Percentiles rank a stretch among this genome's conserved stretches.
Conservation (phyloP, 1,140 invertebrate species). For the Calephelis virginiensis region DNA sequence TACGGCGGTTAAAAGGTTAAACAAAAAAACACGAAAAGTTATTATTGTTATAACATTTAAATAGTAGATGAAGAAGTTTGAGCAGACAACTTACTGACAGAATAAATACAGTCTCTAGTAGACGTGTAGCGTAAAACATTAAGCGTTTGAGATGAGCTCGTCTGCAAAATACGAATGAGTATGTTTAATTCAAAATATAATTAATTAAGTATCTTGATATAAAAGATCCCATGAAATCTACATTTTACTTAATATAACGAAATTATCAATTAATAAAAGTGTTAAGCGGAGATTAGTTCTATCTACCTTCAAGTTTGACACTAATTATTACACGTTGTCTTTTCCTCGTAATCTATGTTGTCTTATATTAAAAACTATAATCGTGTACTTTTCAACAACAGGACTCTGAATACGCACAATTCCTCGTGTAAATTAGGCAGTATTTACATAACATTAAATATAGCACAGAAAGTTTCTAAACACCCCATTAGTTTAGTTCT, state of each 20-base stretch:
- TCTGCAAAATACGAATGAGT: too few species aligned
- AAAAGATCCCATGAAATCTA: slow-evolving; percentile 3
- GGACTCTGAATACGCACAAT: slow-evolving; percentile 6
- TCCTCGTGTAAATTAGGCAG: slow-evolving; percentile 5
- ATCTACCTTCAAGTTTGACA: slow-evolving; percentile 3
- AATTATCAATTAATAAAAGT: slow-evolving; percentile 4
- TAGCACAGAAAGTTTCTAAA: slow-evolving; percentile 5
- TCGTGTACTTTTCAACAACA: slow-evolving; percentile 15
- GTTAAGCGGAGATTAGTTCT: background rate
- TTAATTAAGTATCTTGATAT: background rate
- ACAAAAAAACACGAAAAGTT: too few species aligned
- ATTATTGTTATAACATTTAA: too few species aligned
- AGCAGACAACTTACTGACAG: too few species aligned
- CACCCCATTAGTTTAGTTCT: slow-evolving; percentile 9
- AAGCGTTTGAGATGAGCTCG: too few species aligned
- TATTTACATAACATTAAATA: slow-evolving; percentile 3
- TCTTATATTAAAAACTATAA: slow-evolving; percentile 2
- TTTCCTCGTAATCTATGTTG: background rate
- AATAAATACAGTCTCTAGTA: too few species aligned
- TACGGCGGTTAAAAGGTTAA: too few species aligned
- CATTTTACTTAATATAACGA: background rate
- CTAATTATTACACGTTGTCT: background rate
- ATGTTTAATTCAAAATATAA: too few species aligned
- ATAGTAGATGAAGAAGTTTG: too few species aligned
- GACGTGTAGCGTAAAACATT: too few species aligned